Conservation (phyloP, 2,113 vertebrate genomes). For the Talpa occidentalis region DNA sequence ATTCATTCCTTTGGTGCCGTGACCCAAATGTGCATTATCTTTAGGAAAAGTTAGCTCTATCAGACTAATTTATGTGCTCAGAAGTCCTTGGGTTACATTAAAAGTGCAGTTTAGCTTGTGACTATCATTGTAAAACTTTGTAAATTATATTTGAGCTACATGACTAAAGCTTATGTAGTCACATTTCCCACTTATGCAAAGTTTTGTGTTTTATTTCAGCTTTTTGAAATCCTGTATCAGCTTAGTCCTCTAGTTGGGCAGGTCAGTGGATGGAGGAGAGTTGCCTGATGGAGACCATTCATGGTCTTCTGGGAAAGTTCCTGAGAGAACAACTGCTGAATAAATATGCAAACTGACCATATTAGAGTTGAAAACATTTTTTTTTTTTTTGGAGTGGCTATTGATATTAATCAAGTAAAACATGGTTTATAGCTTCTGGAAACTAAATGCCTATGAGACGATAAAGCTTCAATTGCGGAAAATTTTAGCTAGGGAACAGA, state of each 20-base stretch:
- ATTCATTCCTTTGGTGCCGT: not conserved
- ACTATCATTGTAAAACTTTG: not conserved
- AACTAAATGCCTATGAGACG: not conserved
- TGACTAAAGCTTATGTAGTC: not conserved
- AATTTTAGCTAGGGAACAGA: not conserved
- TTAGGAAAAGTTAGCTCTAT: not conserved
- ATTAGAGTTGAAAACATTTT: not conserved
- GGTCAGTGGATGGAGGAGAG: not conserved
- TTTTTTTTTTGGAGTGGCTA: not conserved
- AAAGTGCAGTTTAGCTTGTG: conserved; percentile 11
- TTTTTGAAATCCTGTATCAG: not conserved
- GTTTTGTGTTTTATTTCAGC: not conserved
- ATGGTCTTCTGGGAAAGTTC: not conserved
- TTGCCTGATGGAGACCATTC: not conserved
- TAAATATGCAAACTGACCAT: not conserved
- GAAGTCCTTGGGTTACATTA: not conserved
- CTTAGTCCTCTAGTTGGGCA: not conserved
- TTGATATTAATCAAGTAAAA: not conserved
- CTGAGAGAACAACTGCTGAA: not conserved
- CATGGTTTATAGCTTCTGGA: not conserved
- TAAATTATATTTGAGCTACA: not conserved
- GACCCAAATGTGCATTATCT: not conserved
- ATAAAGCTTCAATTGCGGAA: not conserved
- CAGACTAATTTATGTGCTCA: not conserved
- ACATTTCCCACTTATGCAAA: not conserved